phyloP scores from a whole-genome alignment of 2,888 invertebrate genomes.

The Labia minor region DNA sequence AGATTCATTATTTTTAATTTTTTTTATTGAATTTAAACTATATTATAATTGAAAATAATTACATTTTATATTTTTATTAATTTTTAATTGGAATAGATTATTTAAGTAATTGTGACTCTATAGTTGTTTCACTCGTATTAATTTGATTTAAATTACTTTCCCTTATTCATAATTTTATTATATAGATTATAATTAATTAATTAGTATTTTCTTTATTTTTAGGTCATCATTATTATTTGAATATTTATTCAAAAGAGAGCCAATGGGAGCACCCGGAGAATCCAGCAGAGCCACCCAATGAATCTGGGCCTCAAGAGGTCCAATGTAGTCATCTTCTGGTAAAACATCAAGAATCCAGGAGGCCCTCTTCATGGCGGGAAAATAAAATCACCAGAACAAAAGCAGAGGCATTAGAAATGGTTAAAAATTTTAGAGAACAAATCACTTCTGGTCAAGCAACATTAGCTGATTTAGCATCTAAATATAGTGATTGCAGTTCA shows the following conservation, averaged over 20 bases:
- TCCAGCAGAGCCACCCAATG: conserved; percentile 53
- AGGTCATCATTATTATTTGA: conserved; percentile 92
- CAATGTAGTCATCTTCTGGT: conserved; percentile 91
- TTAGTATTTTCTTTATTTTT: no score
- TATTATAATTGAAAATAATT: no score
- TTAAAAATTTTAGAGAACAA: conserved; percentile 77
- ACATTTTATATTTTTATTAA: no score
- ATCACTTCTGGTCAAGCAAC: conserved; percentile 69
- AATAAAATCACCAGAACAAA: conserved; percentile 82
- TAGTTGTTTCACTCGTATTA: no score
- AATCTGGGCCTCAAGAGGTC: conserved; percentile 56
- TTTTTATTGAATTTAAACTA: no score
- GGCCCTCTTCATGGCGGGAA: conserved; percentile 93
- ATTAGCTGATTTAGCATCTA: conserved; percentile 77
- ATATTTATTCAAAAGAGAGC: conserved; percentile 89
- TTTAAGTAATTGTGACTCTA: no score
- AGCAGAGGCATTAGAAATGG: conserved; percentile 78
- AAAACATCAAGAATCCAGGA: conserved; percentile 80
- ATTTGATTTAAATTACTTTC: no score
- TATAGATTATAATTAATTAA: no score
- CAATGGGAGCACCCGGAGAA: conserved; percentile 93
- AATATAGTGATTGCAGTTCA: conserved; percentile 96
- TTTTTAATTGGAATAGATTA: no score
- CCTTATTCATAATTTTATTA: no score
- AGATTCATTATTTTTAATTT: no score